Evolutionary conservation across 1,140 invertebrate genomes (phyloP), one percentile per base, ranked within the genome.

Genomic region (Microvelia longipes): DNA sequence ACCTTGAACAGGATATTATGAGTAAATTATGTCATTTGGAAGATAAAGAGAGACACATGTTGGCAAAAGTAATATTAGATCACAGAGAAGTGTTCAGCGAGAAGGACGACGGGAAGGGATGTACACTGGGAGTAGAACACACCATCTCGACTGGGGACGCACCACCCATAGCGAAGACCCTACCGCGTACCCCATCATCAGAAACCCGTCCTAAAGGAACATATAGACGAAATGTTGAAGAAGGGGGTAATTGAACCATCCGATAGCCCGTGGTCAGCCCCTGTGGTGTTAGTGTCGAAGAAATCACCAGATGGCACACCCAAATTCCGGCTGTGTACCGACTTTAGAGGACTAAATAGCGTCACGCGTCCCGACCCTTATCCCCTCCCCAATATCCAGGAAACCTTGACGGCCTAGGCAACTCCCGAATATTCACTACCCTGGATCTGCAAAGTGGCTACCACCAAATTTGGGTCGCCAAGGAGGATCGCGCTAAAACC

Each of bases 391-490:
- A 76, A 79, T n/a, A 82, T 84, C 15, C 77, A 78, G 26, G 77
- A 81, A 13, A 77, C 77, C 71, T 85, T 2, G 76, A 81, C 68
- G 72, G 74, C 29, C 69, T 85, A 69, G 76, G 77, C 2, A 75
- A 76, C 11, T 73, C 75, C 11, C 74, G 75, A 67, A 81, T 78
- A 70, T 84, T 85, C 70, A 76, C 76, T 0, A 78, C 78, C 0
- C 68, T 85, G 24, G 83, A 85, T 75, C 70, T 83, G n/a, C 76
- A 73, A 2, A 77, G 74, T 29, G 84, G 83, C 1, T 86, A 81
- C 76, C 81, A 79, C 74, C 83, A 86, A 73, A 77, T 85, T 15
- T 71, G 74, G 14, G 73, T 85, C 15, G 71, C 78, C 27, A 62
- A 73, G 75, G 67, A 77, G 15, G 77, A 79, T 71, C 74, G 67